phyloP scores from a whole-genome alignment of 1,140 invertebrate species.

The Lordiphosa collinella region DNA sequence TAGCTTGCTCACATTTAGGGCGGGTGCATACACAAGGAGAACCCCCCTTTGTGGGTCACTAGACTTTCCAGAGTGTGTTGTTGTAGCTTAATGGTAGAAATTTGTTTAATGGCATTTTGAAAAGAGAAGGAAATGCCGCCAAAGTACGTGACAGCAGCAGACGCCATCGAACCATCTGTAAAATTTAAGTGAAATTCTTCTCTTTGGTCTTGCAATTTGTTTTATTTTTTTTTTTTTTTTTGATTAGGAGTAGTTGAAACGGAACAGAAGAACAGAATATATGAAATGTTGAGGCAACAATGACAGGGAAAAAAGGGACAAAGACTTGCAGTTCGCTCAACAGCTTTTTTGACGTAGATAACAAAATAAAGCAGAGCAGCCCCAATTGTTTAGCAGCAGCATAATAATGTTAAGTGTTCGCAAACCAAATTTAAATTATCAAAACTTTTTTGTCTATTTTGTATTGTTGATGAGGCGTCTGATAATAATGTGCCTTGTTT shows the following conservation, averaged over 20 bases:
- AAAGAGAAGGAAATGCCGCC: conserved; percentile 51
- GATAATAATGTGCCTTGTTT: too few relatives aligned
- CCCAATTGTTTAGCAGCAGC: too few relatives aligned
- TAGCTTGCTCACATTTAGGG: conserved; percentile 62
- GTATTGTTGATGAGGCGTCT: too few relatives aligned
- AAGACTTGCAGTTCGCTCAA: too few relatives aligned
- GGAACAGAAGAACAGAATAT: too few relatives aligned
- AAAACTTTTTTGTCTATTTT: too few relatives aligned
- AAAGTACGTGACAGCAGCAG: conserved; percentile 63
- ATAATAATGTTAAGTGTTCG: too few relatives aligned
- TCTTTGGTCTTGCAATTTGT: conserved; percentile 49
- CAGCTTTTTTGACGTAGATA: too few relatives aligned
- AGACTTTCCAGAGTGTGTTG: conserved; percentile 39
- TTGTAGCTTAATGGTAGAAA: conserved; percentile 25
- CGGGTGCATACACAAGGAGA: conserved; percentile 32
- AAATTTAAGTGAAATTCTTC: conserved; percentile 65
- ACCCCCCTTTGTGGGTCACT: conserved; percentile 19
- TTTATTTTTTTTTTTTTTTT: conserved; percentile 14
- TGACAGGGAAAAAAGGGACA: too few relatives aligned
- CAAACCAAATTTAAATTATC: too few relatives aligned
- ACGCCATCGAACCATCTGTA: conserved; percentile 68
- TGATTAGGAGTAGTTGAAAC: neutral
- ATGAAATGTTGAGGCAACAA: too few relatives aligned
- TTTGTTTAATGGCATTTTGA: conserved; percentile 50
- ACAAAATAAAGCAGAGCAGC: too few relatives aligned